These are phyloP conservation scores for Tautogolabrus adspersus DNA, from an alignment of 2,113 vertebrate species.

Conservation along the genomic window DNA sequence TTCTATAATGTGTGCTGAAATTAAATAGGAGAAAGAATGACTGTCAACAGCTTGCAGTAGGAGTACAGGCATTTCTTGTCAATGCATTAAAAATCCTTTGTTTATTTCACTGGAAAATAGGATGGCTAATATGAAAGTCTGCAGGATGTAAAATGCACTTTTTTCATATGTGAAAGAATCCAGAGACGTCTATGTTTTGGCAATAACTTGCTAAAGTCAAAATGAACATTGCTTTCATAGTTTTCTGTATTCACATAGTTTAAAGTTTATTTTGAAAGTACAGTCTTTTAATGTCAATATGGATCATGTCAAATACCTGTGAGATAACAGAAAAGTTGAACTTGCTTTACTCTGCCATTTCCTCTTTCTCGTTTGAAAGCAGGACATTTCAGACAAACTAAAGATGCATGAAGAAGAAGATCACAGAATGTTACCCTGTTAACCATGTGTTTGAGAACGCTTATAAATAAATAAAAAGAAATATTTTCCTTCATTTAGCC, in stretches of 20 bases:
- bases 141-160: conserved; percentile 61
- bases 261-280: conserved; percentile 29
- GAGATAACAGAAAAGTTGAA: conserved; percentile 14
- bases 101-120: conserved; percentile 40
- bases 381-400: conserved; percentile 39
- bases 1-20: conserved; percentile 53
- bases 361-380: conserved; percentile 43
- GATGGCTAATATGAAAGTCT: conserved; percentile 19
- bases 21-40: conserved; percentile 27
- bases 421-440: conserved; percentile 44
- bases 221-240: conserved; percentile 8
- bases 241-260: conserved; percentile 32
- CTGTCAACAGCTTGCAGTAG: not conserved
- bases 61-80: conserved; percentile 13
- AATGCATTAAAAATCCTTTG: conserved; percentile 34
- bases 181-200: conserved; percentile 19
- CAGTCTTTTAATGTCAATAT: conserved; percentile 24
- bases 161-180: conserved; percentile 44
- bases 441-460: conserved; percentile 64
- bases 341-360: conserved; percentile 48
- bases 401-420: conserved; percentile 70
- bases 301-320: conserved; percentile 37
- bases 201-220: conserved; percentile 29
- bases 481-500: conserved; percentile 75
- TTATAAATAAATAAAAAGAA: conserved; percentile 74